Evolutionary conservation across 2,797 vertebrate genomes (phyloP).

Genomic region (Paratrypauchen microcephalus): DNA sequence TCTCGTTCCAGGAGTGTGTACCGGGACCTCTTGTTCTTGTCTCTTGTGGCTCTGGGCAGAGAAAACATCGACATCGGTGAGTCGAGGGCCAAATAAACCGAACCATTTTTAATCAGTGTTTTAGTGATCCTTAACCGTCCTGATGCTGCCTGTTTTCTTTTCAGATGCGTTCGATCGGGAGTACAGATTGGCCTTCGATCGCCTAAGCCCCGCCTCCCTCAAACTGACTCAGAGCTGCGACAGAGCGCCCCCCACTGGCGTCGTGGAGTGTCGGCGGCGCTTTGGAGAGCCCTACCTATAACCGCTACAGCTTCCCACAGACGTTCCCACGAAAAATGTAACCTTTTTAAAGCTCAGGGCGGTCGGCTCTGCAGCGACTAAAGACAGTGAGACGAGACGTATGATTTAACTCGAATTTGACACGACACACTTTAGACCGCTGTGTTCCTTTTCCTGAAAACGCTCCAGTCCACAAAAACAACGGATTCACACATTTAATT

Average conservation of each 20-base stretch:
- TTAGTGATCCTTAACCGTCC: too few species aligned
- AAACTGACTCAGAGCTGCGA: constrained; percentile 96
- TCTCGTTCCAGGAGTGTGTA: constrained; percentile 63
- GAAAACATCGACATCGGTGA: constrained; percentile 97
- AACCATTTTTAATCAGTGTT: too few species aligned
- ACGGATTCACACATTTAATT: too few species aligned
- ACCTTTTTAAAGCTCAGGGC: too few species aligned
- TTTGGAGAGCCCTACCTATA: constrained; percentile 90
- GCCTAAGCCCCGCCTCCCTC: constrained; percentile 88
- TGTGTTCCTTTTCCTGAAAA: too few species aligned
- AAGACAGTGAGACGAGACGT: too few species aligned
- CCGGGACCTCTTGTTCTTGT: constrained; percentile 95
- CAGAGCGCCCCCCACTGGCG: constrained; percentile 90
- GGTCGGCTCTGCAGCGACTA: too few species aligned
- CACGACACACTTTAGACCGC: too few species aligned
- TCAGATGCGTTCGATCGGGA: constrained; percentile 96
- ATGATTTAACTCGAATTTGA: too few species aligned
- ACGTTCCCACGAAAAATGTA: too few species aligned
- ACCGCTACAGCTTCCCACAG: background rate
- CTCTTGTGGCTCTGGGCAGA: constrained; percentile 94
- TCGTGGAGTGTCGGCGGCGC: constrained; percentile 94
- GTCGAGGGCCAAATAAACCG: constrained; percentile 42
- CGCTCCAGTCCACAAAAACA: too few species aligned
- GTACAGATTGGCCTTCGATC: constrained; percentile 94
- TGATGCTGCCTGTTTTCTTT: background rate